These are phyloP conservation scores for Drosophila dunni DNA, from an alignment of 1,140 invertebrate species.

Conservation along the genomic window DNA sequence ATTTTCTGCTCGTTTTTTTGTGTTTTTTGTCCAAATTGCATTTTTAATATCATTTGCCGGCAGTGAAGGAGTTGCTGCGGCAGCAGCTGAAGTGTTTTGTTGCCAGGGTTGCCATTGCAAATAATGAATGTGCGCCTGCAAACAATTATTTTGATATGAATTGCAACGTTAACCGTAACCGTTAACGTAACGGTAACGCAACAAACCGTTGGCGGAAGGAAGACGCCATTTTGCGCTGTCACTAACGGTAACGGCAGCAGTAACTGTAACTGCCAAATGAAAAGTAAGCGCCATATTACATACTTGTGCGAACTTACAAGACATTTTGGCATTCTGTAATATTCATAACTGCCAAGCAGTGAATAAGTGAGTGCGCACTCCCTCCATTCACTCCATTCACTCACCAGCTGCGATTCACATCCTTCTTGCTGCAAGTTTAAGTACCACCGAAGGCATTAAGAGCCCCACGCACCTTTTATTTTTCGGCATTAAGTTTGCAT, in stretches of 20 bases:
- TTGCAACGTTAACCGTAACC: conserved; percentile 52
- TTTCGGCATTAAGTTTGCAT: conserved; percentile 1
- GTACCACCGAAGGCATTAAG: conserved; percentile 31
- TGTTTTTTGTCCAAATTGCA: conserved; percentile 70
- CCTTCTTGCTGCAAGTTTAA: conserved; percentile 20
- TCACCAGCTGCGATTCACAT: conserved; percentile 15
- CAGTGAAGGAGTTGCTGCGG: conserved; percentile 1
- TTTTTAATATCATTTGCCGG: conserved; percentile 69
- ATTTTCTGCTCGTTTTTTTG: not conserved
- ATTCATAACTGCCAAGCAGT: conserved; percentile 67
- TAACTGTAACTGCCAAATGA: conserved; percentile 42
- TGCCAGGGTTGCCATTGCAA: conserved; percentile 53
- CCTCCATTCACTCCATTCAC: not conserved
- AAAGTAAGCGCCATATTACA: conserved; percentile 60
- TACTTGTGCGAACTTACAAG: conserved; percentile 71
- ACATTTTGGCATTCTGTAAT: conserved; percentile 75
- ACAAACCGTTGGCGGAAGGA: conserved; percentile 7
- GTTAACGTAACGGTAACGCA: conserved; percentile 32
- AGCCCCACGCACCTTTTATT: conserved; percentile 4
- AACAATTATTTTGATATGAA: conserved; percentile 81
- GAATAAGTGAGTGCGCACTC: conserved; percentile 32
- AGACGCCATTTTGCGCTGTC: conserved; percentile 42
- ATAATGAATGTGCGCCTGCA: conserved; percentile 77
- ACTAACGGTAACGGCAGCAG: conserved; percentile 53
- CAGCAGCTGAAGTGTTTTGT: conserved; percentile 21